Evolutionary conservation across 2,888 invertebrate species (phyloP).

Genomic region (Erynnis tages): DNA sequence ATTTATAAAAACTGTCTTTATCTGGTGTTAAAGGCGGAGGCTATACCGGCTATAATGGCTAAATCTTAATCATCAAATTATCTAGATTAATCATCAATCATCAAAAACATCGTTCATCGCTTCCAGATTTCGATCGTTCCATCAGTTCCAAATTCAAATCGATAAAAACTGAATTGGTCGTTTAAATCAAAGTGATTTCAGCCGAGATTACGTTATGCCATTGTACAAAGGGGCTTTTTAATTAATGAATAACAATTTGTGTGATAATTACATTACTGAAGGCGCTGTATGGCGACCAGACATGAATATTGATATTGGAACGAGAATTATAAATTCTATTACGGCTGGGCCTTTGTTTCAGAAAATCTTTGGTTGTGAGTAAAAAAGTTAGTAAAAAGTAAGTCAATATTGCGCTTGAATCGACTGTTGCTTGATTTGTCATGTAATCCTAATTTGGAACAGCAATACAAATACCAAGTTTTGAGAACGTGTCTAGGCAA

Average conservation of each 20-base stretch:
- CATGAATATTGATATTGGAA: slow-evolving; percentile 12
- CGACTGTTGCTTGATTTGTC: no score
- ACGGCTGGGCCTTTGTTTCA: neutral
- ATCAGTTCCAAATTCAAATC: neutral
- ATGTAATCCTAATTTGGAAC: no score
- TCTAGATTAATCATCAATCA: no score
- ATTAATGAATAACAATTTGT: slow-evolving; percentile 19
- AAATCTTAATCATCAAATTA: no score
- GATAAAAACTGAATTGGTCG: slow-evolving; percentile 4
- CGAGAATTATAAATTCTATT: neutral
- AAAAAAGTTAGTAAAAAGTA: neutral
- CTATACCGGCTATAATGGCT: no score
- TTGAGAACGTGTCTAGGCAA: no score
- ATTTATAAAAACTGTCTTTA: no score
- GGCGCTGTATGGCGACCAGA: neutral
- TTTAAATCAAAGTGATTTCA: neutral
- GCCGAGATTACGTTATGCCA: slow-evolving; percentile 1
- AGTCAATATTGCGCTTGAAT: no score
- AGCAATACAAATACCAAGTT: no score
- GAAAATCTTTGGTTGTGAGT: neutral
- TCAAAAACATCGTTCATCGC: neutral
- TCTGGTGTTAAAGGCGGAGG: no score
- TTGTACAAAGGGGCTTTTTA: slow-evolving; percentile 11
- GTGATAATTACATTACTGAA: slow-evolving; percentile 16
- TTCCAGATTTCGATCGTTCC: neutral